Conservation (phyloP, 2,113 vertebrate genomes). For the Enhydra lutris region DNA sequence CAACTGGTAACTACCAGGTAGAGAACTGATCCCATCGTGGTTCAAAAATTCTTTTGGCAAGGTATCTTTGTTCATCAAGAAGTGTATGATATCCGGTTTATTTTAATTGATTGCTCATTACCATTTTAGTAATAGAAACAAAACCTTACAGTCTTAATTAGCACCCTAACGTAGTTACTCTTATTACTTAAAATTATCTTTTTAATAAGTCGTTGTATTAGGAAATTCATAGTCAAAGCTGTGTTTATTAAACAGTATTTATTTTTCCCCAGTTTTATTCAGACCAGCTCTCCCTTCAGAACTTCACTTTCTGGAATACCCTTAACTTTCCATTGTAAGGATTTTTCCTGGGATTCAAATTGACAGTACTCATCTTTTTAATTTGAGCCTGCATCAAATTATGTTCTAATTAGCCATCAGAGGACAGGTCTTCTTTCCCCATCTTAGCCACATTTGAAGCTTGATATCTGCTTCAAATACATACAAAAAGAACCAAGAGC, state of each 20-base stretch:
- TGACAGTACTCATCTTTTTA: not conserved
- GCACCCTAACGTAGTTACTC: not conserved
- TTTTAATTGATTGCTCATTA: not conserved
- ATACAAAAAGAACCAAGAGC: not conserved
- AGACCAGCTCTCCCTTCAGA: not conserved
- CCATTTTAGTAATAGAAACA: slow-evolving; percentile 17
- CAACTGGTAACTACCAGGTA: not conserved
- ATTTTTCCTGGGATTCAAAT: not conserved
- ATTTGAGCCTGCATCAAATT: not conserved
- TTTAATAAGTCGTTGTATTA: not conserved
- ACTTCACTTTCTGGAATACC: not conserved
- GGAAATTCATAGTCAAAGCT: not conserved
- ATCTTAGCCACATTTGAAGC: not conserved
- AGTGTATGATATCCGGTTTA: not conserved
- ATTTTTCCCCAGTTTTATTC: not conserved
- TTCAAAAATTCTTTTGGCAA: not conserved
- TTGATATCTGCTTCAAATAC: not conserved
- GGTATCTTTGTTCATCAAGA: not conserved
- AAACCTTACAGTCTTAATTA: not conserved
- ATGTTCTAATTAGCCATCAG: not conserved
- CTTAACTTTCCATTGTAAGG: not conserved
- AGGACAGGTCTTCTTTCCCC: not conserved
- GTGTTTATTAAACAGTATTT: not conserved
- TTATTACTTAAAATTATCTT: not conserved
- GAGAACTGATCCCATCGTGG: not conserved